Conservation (phyloP, 2,113 vertebrate genomes). For the Istiophorus platypterus region DNA sequence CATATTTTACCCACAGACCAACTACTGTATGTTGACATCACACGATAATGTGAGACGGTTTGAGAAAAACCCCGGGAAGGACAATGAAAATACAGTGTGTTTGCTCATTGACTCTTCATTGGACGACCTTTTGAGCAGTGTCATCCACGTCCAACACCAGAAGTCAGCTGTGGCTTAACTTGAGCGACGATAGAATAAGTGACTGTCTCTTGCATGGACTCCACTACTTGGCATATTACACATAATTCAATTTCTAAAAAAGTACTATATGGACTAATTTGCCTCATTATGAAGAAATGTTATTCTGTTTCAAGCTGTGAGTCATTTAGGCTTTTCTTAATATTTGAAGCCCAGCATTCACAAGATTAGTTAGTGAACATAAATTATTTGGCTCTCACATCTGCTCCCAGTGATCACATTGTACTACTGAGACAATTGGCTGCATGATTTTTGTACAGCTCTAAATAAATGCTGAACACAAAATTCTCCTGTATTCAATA, state of each 20-base stretch:
- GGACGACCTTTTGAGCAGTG: too few species aligned
- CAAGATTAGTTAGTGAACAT: constrained; percentile 25
- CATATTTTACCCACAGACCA: neutral
- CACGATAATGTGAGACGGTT: neutral
- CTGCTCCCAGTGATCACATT: constrained; percentile 28
- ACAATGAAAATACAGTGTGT: neutral
- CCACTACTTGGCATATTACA: neutral
- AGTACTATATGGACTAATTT: neutral
- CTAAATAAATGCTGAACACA: constrained; percentile 45
- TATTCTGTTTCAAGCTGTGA: constrained; percentile 4
- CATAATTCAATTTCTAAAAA: neutral
- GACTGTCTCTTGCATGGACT: neutral
- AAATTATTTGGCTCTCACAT: constrained; percentile 43
- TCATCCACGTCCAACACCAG: neutral
- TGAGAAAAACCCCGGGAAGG: neutral
- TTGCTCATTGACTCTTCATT: neutral
- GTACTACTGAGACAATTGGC: neutral
- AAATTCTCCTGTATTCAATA: constrained; percentile 44
- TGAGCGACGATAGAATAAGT: too few species aligned
- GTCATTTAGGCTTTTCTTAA: constrained; percentile 19
- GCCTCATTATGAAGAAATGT: neutral
- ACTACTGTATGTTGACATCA: neutral
- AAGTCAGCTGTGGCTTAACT: too few species aligned
- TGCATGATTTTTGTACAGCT: constrained; percentile 32
- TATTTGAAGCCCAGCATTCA: constrained; percentile 20